Percentiles rank a stretch among this genome's conserved stretches.
Conservation (phyloP, 2,888 invertebrate species). For the Conus canariensis region DNA sequence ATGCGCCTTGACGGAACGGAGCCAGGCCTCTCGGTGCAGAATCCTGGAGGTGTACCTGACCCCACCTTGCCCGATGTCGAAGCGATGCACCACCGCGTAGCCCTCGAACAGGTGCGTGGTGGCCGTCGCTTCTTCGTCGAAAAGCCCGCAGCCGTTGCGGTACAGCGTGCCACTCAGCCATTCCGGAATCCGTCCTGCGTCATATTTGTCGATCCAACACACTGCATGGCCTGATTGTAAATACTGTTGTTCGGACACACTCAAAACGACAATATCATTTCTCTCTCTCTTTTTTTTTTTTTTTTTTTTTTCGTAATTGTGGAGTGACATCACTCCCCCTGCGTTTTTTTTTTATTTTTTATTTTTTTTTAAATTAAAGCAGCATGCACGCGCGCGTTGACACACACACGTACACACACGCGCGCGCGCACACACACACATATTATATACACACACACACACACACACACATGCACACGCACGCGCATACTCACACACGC, state of each 20-base stretch:
- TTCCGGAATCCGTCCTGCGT: slow-evolving; percentile 62
- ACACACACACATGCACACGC: too few species aligned
- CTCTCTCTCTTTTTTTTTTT: neutral
- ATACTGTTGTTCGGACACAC: neutral
- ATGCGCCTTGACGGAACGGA: slow-evolving; percentile 85
- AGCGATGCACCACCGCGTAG: slow-evolving; percentile 84
- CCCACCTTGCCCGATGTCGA: slow-evolving; percentile 77
- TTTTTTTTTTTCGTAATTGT: slow-evolving; percentile 80
- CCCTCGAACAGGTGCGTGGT: slow-evolving; percentile 92
- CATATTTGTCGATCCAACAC: neutral
- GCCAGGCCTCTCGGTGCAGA: slow-evolving; percentile 85
- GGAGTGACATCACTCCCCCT: too few species aligned
- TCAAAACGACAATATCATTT: neutral
- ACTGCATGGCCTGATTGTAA: too few species aligned
- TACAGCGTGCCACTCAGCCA: slow-evolving; percentile 68
- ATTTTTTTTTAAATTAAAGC: too few species aligned
- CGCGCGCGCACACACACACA: too few species aligned
- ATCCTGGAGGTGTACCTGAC: slow-evolving; percentile 80
- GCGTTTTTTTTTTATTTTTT: too few species aligned
- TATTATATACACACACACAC: too few species aligned
- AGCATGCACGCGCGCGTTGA: too few species aligned
- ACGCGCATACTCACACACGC: too few species aligned
- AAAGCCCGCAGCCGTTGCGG: slow-evolving; percentile 88
- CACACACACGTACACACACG: too few species aligned
- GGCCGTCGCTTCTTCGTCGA: slow-evolving; percentile 85